These are phyloP conservation scores for Pipistrellus kuhlii DNA, from an alignment of 2,797 vertebrate genomes.

Conservation along the genomic window DNA sequence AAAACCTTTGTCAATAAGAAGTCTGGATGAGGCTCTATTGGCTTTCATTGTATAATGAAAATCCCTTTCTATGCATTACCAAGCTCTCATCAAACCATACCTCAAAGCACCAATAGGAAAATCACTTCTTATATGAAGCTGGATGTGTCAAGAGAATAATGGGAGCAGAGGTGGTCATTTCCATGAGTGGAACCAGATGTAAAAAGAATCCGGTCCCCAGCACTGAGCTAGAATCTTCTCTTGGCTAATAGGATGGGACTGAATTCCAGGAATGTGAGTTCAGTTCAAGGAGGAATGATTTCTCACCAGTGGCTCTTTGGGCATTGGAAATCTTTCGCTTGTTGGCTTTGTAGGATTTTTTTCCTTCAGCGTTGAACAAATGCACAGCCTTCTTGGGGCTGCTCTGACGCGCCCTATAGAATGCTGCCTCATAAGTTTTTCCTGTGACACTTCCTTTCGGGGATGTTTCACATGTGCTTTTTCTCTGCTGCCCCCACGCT, in stretches of 20 bases:
- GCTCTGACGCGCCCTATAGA: conserved; percentile 77
- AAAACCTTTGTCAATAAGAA: conserved; percentile 20
- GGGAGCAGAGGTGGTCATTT: conserved; percentile 59
- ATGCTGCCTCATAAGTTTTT: conserved; percentile 83
- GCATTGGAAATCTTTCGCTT: conserved; percentile 68
- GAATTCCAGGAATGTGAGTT: conserved; percentile 81
- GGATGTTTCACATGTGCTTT: conserved; percentile 87
- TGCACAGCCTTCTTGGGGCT: conserved; percentile 66
- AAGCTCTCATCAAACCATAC: conserved; percentile 58
- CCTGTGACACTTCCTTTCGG: conserved; percentile 79
- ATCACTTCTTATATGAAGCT: conserved; percentile 62
- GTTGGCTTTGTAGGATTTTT: conserved; percentile 64
- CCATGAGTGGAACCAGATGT: conserved; percentile 77
- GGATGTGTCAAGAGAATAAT: conserved; percentile 57
- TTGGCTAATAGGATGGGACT: conserved; percentile 54
- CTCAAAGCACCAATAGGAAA: conserved; percentile 48
- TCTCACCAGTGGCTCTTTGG: conserved; percentile 70
- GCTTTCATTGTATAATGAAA: conserved; percentile 66
- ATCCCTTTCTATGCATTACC: conserved; percentile 72
- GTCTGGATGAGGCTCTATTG: conserved; percentile 47
- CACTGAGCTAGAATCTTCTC: conserved; percentile 57
- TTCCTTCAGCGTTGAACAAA: conserved; percentile 22
- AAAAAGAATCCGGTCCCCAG: conserved; percentile 23
- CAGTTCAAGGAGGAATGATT: conserved; percentile 74
- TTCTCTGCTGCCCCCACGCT: conserved; percentile 86